These are phyloP conservation scores for Epicauta chinensis DNA, from an alignment of 1,140 invertebrate genomes.

Conservation along the genomic window DNA sequence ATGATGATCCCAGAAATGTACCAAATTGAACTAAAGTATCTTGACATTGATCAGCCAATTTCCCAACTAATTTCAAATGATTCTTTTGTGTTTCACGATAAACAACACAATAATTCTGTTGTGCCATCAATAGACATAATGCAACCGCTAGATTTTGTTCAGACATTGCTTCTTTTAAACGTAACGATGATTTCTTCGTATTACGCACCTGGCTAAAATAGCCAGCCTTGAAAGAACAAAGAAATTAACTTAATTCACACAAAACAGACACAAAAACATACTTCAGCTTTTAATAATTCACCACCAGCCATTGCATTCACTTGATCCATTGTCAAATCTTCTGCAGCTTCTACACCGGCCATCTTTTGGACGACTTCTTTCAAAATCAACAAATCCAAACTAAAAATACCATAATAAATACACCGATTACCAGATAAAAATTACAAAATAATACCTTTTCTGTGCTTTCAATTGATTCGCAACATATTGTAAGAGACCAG, in stretches of 20 bases:
- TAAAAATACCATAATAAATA: constrained; percentile 44
- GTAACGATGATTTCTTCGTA: constrained; percentile 89
- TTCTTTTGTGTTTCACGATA: constrained; percentile 80
- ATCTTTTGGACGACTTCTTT: constrained; percentile 99
- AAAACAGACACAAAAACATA: constrained; percentile 32
- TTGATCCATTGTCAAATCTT: constrained; percentile 95
- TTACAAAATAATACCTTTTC: constrained; percentile 63
- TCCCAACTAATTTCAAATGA: constrained; percentile 88
- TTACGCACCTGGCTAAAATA: constrained; percentile 96
- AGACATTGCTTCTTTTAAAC: constrained; percentile 92
- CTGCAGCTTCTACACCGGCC: constrained; percentile 94
- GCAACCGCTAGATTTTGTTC: constrained; percentile 84
- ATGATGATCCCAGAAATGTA: constrained; percentile 86
- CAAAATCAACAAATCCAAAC: constrained; percentile 89
- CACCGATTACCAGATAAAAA: constrained; percentile 4
- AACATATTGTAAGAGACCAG: constrained; percentile 92
- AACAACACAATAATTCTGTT: constrained; percentile 91
- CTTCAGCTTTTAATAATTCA: constrained; percentile 89
- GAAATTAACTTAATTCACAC: constrained; percentile 5
- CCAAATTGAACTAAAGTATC: constrained; percentile 98
- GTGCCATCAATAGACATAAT: constrained; percentile 91
- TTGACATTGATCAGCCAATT: constrained; percentile 85
- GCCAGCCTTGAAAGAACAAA: constrained; percentile 59
- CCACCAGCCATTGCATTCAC: constrained; percentile 94
- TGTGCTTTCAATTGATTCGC: constrained; percentile 94